These are phyloP conservation scores for Drosophila bocqueti DNA, from an alignment of 1,140 invertebrate species.

Conservation along the genomic window DNA sequence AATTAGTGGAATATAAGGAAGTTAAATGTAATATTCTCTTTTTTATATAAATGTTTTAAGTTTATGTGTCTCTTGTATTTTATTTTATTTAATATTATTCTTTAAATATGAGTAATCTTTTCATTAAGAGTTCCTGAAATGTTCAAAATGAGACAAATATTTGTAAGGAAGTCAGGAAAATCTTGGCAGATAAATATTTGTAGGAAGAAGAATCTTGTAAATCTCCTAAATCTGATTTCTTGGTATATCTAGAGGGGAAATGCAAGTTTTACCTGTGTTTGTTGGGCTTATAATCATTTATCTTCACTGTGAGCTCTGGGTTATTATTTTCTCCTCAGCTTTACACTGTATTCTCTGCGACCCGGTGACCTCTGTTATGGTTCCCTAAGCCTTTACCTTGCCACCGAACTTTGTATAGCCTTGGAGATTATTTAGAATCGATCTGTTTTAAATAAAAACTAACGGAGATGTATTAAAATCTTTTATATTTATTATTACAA, in stretches of 20 bases:
- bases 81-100: not conserved
- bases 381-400: too few relatives aligned
- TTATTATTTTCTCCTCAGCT: not conserved
- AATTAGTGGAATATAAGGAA: not conserved
- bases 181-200: not conserved
- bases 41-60: not conserved
- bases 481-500: not conserved
- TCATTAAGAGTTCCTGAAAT: not conserved
- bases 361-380: not conserved
- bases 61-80: too few relatives aligned
- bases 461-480: too few relatives aligned
- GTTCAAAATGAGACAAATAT: not conserved
- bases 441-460: too few relatives aligned
- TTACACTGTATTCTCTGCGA: not conserved
- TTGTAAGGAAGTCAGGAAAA: not conserved
- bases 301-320: not conserved
- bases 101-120: not conserved
- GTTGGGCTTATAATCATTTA: constrained; percentile 5
- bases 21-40: not conserved
- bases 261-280: not conserved
- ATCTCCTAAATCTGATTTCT: constrained; percentile 10
- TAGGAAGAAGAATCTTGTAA: not conserved
- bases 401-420: not conserved
- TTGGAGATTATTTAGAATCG: not conserved
- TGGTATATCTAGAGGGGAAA: constrained; percentile 16